Conservation (phyloP, 2,797 vertebrate genomes). For the Orestias chungarensis region DNA sequence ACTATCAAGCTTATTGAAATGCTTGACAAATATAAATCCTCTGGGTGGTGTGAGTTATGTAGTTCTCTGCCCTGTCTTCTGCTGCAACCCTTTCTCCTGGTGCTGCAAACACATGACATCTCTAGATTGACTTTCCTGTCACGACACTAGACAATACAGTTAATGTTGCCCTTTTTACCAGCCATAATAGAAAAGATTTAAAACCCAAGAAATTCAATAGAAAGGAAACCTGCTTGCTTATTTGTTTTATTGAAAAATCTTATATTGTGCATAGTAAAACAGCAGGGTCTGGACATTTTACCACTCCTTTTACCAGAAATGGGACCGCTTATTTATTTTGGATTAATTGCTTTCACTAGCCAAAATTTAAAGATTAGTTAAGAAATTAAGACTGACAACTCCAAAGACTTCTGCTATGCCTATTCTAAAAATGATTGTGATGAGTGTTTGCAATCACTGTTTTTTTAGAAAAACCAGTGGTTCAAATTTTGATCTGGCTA, state of each 20-base stretch:
- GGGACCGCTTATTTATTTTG: neutral
- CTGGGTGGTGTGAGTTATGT: constrained; percentile 11
- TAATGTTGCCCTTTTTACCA: neutral
- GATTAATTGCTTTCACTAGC: neutral
- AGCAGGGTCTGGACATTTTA: neutral
- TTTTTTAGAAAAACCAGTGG: no score
- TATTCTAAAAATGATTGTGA: no score
- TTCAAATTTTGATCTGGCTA: neutral
- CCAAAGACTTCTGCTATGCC: no score
- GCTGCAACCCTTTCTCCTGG: neutral
- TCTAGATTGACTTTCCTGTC: neutral
- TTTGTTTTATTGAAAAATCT: neutral
- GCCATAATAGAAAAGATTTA: neutral
- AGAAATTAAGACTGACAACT: no score
- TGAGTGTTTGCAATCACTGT: no score
- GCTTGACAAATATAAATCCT: constrained; percentile 45
- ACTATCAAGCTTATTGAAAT: constrained; percentile 50
- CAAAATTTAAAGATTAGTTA: no score
- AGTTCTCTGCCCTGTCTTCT: constrained; percentile 31
- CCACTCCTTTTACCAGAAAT: neutral
- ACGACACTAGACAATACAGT: neutral
- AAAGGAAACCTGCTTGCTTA: neutral
- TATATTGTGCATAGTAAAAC: neutral
- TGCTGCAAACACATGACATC: neutral
- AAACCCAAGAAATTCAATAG: neutral